Base-by-base conservation (phyloP, 2,888 invertebrate species). In the Boloria euphrosyne region DNA sequence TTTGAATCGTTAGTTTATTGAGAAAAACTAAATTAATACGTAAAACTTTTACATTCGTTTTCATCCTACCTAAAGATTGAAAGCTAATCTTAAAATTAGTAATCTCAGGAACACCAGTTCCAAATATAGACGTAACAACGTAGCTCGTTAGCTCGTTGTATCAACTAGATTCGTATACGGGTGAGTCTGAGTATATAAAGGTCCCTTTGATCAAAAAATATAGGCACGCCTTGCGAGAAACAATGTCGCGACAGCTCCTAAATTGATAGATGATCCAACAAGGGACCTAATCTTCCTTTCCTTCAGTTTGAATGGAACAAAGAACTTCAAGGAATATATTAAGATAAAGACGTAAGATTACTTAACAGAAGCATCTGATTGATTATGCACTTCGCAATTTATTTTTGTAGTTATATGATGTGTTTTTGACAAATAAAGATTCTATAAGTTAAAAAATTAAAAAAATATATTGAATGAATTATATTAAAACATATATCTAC, bases 201-300 rank as follows among this genome's bases (percentile, higher is more conserved):
- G 49, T 14, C 49, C 49, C 49, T 59, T 59, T 59, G 49, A 59
- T 59, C 73, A 71, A 80, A 78, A 79, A 75, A 73, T 70, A 71
- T 74, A 78, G 80, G 31, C 10, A 80, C 49, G 80, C 82, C 78
- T 71, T 74, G 82, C 86, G 86, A 86, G 85, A 86, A 79, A 83
- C 80, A 81, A 83, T 77, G 77, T 75, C 73, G 66, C 72, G 74
- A 72, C 78, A 77, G 79, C 78, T 75, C 79, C 74, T 78, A 77
- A 83, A 80, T 83, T 87, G 86, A 89, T 86, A 82, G 82, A 88
- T 87, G 78, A 73, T 67, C 66, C 66, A 71, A 65, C 71, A 50
- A 65, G 76, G 74, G 74, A 73, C 74, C 68, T 69, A 75, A 76
- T 77, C 75, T 78, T 74, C 73, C 73, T 74, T 67, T 70, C 59